Base-by-base conservation (phyloP, 2,888 invertebrate genomes). In the Smittia sp. region DNA sequence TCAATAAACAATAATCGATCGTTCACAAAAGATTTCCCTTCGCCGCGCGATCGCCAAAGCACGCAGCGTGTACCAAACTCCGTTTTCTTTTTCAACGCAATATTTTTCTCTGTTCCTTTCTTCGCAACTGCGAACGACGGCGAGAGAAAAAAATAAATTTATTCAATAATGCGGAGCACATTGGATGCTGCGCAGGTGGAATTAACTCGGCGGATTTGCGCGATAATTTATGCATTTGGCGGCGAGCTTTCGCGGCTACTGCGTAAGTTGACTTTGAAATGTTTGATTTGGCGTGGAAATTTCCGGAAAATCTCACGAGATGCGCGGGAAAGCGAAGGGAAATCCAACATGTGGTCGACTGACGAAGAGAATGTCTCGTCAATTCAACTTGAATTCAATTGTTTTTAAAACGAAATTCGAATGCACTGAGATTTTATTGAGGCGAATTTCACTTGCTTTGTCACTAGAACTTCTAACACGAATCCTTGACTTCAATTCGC, bases 171-270 rank as follows among this genome's bases (percentile, higher is more conserved):
- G 62, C 39, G 25, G 38, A 32, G 72, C 38, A 39, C 15, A 25
- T 24, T 62, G 32, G 39, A 72, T 72, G 62, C 52, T 70, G 72
- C 72, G 72, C 72, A 72, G 72, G 72, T 72, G 72, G 72, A 72
- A 72, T 72, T 72, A 72, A 72, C 32, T 58, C 62, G 62, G 27
- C 9, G 54, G 70, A 70, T 70, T 70, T 70, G 27, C 54, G 70
- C 70, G 70, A 41, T 58, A 70, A 46, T 70, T 70, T 70, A 70
- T 70, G 70, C 58, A 70, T 25, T 72, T 72, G 27, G 15, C 18
- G 62, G 22, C n/a, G 22, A 15, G 22, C 32, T 72, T 62, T 72
- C 39, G 7, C 20, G 27, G 7, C n/a, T 20, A 62, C 1, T 54
- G 15, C 46, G 46, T 15, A 46, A 15, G 22, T 41, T 70, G 46